Base-by-base conservation (phyloP, 2,113 vertebrate species). In the Pitta sordida region DNA sequence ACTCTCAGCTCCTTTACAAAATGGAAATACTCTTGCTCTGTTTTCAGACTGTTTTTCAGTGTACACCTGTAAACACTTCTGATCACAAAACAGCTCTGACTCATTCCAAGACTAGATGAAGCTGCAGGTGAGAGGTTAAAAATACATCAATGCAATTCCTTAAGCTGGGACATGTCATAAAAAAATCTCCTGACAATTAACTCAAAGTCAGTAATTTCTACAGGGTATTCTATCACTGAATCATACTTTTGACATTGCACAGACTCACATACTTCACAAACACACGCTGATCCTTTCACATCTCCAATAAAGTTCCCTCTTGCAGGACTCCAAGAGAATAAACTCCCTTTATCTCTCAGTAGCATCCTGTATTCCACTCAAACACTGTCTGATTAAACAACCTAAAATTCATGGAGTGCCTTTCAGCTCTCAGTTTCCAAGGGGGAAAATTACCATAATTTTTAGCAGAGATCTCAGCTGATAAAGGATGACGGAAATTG, bases 371-470 rank as follows among this genome's bases (percentile, higher is more conserved):
- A 51, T 15, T 58, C 23, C 39, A 55, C 46, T 9, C 43, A 43
- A 73, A 46, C 2, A 5, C 13, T 24, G 20, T 7, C 30, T 49
- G n/a, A 83, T 23, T n/a, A 56, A 76, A 51, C 1, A 39, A 9
- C 18, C 41, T 53, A 49, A 73, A 88, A 80, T 53, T 7, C 43
- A 81, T 4, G 2, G 44, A 15, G 15, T 5, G 7, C 11, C 27
- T 82, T 58, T 82, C 56, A 56, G 34, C 23, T 86, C 44, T 32
- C 39, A 17, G 12, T 46, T 48, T 34, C 29, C 30, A 15, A 15
- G 16, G 43, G 17, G 69, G 4, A 11, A 36, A 59, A 49, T 13
- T 0, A 1, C 29, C 29, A 27, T 23, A 46, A 55, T 5, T 0
- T 0, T 41, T 60, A 51, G 23, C 13, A 34, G 7, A 13, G 3